A percentile compares a stretch with the other conserved stretches of the same genome.
phyloP scores from a whole-genome alignment of 2,113 vertebrate species.

The Phaethornis superciliosus region DNA sequence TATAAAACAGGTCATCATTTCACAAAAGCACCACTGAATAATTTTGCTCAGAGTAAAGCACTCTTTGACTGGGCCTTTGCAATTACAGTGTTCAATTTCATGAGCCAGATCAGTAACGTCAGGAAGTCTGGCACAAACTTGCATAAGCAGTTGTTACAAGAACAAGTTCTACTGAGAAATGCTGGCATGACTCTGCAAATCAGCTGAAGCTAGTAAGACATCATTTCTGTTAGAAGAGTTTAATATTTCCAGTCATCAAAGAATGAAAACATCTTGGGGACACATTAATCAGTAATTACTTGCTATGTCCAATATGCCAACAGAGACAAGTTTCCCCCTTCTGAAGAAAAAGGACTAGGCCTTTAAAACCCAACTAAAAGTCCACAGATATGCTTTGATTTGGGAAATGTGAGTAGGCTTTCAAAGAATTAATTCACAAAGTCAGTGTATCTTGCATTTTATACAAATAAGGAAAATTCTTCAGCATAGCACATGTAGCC shows the following conservation, averaged over 20 bases:
- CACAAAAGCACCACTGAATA: not conserved
- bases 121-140: not conserved
- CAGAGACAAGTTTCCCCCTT: not conserved
- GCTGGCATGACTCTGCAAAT: not conserved
- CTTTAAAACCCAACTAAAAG: not conserved
- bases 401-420: slow-evolving; percentile 13
- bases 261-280: not conserved
- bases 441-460: slow-evolving; percentile 29
- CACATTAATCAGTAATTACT: not conserved
- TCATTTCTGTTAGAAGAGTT: not conserved
- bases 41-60: not conserved
- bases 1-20: not conserved
- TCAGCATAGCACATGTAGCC: not conserved
- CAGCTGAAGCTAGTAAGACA: not conserved
- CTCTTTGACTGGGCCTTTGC: not conserved
- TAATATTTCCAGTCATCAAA: not conserved
- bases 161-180: not conserved
- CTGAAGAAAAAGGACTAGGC: not conserved
- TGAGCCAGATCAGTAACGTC: not conserved
- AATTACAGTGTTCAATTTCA: not conserved
- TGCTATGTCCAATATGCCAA: not conserved
- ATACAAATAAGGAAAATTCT: slow-evolving; percentile 26
- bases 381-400: not conserved
- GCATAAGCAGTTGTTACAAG: not conserved
- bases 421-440: not conserved